Evolutionary conservation across 2,113 vertebrate genomes (phyloP).

Genomic region (Lanius ludovicianus): DNA sequence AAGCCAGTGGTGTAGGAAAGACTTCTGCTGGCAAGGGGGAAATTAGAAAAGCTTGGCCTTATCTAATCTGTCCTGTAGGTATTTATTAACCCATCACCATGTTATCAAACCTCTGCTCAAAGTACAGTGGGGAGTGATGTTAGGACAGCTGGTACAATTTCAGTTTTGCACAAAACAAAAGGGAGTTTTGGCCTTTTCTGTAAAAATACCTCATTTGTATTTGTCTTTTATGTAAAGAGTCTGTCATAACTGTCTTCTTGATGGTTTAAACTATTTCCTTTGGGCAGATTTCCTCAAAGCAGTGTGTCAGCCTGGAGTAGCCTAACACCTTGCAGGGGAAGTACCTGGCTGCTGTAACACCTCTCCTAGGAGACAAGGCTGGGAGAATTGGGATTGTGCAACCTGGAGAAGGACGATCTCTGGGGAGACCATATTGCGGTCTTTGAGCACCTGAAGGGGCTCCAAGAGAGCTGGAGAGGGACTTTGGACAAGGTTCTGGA

Average conservation of each 20-base stretch:
- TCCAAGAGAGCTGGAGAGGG: not conserved
- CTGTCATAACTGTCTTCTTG: not conserved
- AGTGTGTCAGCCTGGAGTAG: not conserved
- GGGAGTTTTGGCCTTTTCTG: not conserved
- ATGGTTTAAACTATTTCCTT: not conserved
- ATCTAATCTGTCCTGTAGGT: constrained; percentile 1
- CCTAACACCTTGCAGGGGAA: rapidly evolving
- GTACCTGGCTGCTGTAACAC: not conserved
- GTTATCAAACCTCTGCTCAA: not conserved
- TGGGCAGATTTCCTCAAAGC: not conserved
- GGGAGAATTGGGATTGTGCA: not conserved
- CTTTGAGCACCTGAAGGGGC: not conserved
- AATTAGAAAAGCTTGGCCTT: not conserved
- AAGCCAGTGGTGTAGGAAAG: not conserved
- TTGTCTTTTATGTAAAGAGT: not conserved
- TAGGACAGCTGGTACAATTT: not conserved
- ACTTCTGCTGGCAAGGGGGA: not conserved
- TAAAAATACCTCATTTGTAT: not conserved
- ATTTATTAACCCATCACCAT: constrained; percentile 19
- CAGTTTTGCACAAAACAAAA: not conserved
- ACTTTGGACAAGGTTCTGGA: not conserved
- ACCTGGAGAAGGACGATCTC: not conserved
- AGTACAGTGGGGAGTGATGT: not conserved
- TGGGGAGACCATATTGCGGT: rapidly evolving
- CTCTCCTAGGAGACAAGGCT: not conserved